A percentile compares a stretch with the other conserved stretches of the same genome.
Conservation (phyloP, 1,140 invertebrate species). For the Musca vetustissima region DNA sequence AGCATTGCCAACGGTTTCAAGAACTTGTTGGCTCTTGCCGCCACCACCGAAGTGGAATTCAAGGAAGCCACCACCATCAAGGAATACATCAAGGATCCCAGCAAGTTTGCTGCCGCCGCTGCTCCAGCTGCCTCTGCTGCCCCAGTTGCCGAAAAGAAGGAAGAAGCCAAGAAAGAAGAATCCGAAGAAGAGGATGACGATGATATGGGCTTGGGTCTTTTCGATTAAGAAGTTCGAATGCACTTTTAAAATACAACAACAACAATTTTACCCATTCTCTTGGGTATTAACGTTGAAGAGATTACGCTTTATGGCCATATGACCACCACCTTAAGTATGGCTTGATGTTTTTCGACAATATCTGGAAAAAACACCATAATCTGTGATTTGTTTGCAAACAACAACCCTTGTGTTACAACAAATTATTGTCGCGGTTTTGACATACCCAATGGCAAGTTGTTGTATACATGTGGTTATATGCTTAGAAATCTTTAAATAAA, state of each 20-base stretch:
- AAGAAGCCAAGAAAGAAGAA: constrained; percentile 77
- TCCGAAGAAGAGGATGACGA: constrained; percentile 87
- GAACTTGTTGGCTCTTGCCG: constrained; percentile 94
- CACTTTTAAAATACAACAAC: not conserved
- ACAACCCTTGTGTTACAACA: constrained; percentile 28
- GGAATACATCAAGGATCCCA: constrained; percentile 91
- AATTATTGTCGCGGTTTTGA: constrained; percentile 54
- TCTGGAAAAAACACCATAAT: not conserved
- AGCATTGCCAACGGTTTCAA: constrained; percentile 98
- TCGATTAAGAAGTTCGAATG: constrained; percentile 71
- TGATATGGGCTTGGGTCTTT: constrained; percentile 96
- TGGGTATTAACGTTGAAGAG: constrained; percentile 21
- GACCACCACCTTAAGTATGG: not conserved
- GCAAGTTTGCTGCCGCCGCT: constrained; percentile 82
- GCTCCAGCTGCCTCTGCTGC: constrained; percentile 64
- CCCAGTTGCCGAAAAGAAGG: constrained; percentile 64
- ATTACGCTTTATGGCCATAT: constrained; percentile 10
- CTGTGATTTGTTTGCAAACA: constrained; percentile 17
- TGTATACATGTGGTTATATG: not conserved
- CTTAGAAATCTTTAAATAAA: constrained; percentile 11
- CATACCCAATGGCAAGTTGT: constrained; percentile 53
- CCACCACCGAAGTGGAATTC: constrained; percentile 93
- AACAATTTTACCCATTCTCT: constrained; percentile 3
- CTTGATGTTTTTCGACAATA: constrained; percentile 18
- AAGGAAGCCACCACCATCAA: constrained; percentile 91